Percentiles rank a stretch among this genome's conserved stretches.
These are phyloP conservation scores for Cataglyphis cursor DNA, from an alignment of 2,888 invertebrate genomes.

Conservation along the genomic window DNA sequence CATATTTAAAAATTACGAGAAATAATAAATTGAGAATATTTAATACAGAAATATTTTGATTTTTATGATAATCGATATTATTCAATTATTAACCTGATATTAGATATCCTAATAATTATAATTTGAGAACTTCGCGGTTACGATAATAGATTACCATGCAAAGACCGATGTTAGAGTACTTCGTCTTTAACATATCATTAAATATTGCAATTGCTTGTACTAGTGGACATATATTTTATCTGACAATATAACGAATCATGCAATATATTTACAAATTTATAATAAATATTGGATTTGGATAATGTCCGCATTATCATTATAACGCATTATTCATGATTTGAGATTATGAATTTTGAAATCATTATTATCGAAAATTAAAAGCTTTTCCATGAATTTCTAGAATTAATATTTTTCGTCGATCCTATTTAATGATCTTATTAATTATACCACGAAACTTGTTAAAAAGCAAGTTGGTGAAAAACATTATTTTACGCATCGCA, in stretches of 20 bases:
- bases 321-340: neutral
- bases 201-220: neutral
- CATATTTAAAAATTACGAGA: neutral
- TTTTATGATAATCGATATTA: neutral
- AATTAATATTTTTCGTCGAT: too few relatives aligned
- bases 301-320: neutral
- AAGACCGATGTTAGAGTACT: neutral
- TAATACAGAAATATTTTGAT: constrained; percentile 3
- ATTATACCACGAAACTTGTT: too few relatives aligned
- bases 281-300: neutral
- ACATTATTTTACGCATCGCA: constrained; percentile 71
- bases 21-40: neutral
- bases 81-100: neutral
- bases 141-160: neutral
- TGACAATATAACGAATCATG: neutral
- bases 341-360: constrained; percentile 16
- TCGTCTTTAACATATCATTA: neutral
- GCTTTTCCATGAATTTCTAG: too few relatives aligned
- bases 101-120: neutral
- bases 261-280: neutral
- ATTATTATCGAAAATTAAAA: too few relatives aligned
- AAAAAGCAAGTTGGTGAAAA: too few relatives aligned
- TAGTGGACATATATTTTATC: neutral
- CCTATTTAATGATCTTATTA: too few relatives aligned
- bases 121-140: neutral